These are phyloP conservation scores for Copidosoma aretas DNA, from an alignment of 2,888 invertebrate species.

Conservation along the genomic window DNA sequence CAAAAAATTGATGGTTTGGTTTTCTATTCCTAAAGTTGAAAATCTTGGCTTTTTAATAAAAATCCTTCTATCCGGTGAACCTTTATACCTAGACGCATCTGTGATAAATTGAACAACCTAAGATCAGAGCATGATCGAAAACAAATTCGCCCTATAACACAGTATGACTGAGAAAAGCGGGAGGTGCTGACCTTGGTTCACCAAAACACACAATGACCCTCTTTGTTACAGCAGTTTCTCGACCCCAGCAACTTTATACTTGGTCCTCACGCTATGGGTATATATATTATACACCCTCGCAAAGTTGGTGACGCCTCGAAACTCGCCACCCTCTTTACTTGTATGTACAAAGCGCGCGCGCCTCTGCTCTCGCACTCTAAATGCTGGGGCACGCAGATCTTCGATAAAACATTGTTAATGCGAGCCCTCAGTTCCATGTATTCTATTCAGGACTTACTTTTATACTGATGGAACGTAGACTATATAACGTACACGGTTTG, in stretches of 20 bases:
- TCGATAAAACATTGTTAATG: conserved; percentile 60
- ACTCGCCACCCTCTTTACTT: too few species aligned
- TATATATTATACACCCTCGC: not conserved
- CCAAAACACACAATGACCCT: too few species aligned
- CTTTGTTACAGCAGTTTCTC: not conserved
- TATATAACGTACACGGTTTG: too few species aligned
- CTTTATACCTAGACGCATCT: too few species aligned
- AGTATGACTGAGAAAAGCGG: not conserved
- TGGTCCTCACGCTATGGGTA: not conserved
- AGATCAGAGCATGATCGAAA: not conserved
- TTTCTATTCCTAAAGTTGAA: too few species aligned
- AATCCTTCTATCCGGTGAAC: too few species aligned
- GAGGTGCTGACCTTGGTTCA: not conserved
- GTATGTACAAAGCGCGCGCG: conserved; percentile 3
- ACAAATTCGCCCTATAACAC: conserved; percentile 10
- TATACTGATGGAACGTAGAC: too few species aligned
- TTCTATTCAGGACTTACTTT: not conserved
- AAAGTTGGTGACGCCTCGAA: not conserved
- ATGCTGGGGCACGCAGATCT: conserved; percentile 49
- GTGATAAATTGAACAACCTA: too few species aligned
- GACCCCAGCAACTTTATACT: not conserved
- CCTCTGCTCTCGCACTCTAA: not conserved
- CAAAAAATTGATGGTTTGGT: too few species aligned
- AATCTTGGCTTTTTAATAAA: too few species aligned
- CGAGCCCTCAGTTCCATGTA: conserved; percentile 23